These are phyloP conservation scores for Geotrupes spiniger DNA, from an alignment of 2,888 invertebrate genomes.

Conservation along the genomic window DNA sequence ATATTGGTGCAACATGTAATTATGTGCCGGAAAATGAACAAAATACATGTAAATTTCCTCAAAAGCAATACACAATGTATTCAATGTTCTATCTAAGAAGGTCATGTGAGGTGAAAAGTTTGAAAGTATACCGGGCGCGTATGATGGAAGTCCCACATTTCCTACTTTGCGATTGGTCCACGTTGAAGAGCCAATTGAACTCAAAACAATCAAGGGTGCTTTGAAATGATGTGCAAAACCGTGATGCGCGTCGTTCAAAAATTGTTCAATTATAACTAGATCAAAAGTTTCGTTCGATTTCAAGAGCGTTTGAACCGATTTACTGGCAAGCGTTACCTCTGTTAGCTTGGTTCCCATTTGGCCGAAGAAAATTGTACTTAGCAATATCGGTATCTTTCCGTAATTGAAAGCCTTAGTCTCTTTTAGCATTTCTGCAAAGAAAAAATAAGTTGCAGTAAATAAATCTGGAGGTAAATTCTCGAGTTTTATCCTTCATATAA, in stretches of 20 bases:
- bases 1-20: slow-evolving; percentile 24
- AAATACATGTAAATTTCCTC: slow-evolving; percentile 25
- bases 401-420: too few relatives aligned
- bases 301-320: too few relatives aligned
- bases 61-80: slow-evolving; percentile 43
- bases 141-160: slow-evolving; percentile 51
- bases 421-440: too few relatives aligned
- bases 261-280: slow-evolving; percentile 50
- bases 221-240: slow-evolving; percentile 46
- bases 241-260: slow-evolving; percentile 51
- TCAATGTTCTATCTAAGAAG: slow-evolving; percentile 56
- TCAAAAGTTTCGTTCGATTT: slow-evolving; percentile 46
- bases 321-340: too few relatives aligned
- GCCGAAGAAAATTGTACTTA: too few relatives aligned
- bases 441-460: too few relatives aligned
- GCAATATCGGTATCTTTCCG: too few relatives aligned
- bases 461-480: too few relatives aligned
- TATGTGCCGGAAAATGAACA: slow-evolving; percentile 19
- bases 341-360: too few relatives aligned
- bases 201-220: slow-evolving; percentile 45
- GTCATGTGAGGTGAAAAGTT: slow-evolving; percentile 50
- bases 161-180: slow-evolving; percentile 53
- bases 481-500: too few relatives aligned
- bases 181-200: slow-evolving; percentile 50
- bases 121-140: slow-evolving; percentile 51